A percentile compares a stretch with the other conserved stretches of the same genome.
These are phyloP conservation scores for Lutraria lutraria DNA, from an alignment of 2,888 invertebrate species.

Conservation along the genomic window DNA sequence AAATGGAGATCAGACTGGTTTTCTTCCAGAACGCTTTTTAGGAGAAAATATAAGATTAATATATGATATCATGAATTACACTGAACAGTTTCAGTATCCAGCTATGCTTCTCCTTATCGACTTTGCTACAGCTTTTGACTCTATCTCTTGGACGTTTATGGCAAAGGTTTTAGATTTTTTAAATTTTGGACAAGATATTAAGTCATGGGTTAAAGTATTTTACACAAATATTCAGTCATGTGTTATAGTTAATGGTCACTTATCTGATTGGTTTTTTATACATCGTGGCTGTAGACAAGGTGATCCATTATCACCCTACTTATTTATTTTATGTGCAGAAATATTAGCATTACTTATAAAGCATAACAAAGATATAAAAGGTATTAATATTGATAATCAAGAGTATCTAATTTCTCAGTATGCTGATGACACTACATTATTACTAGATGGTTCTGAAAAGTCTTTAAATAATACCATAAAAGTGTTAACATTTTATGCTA, in stretches of 20 bases:
- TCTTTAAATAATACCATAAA: background rate
- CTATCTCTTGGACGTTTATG: too few species aligned
- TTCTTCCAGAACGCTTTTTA: too few species aligned
- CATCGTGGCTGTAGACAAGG: too few species aligned
- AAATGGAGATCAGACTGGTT: too few species aligned
- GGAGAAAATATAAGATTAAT: too few species aligned
- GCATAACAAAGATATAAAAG: conserved; percentile 29
- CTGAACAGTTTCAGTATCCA: too few species aligned
- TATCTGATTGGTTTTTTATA: too few species aligned
- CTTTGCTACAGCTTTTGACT: conserved; percentile 61
- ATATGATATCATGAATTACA: too few species aligned
- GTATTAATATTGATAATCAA: background rate
- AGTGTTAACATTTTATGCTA: conserved; percentile 28
- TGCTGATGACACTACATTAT: conserved; percentile 28
- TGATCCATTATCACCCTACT: conserved; percentile 27
- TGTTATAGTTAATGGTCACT: conserved; percentile 35
- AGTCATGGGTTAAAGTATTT: conserved; percentile 36
- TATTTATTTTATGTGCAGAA: conserved; percentile 37
- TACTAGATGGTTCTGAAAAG: conserved; percentile 1
- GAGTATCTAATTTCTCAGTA: conserved; percentile 30
- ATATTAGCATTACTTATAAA: background rate
- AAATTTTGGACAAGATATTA: conserved; percentile 39
- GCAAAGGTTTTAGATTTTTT: conserved; percentile 28
- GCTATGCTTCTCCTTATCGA: too few species aligned
- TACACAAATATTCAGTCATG: conserved; percentile 37